phyloP scores from a whole-genome alignment of 2,888 invertebrate species.

The Phymatocera aterrima region DNA sequence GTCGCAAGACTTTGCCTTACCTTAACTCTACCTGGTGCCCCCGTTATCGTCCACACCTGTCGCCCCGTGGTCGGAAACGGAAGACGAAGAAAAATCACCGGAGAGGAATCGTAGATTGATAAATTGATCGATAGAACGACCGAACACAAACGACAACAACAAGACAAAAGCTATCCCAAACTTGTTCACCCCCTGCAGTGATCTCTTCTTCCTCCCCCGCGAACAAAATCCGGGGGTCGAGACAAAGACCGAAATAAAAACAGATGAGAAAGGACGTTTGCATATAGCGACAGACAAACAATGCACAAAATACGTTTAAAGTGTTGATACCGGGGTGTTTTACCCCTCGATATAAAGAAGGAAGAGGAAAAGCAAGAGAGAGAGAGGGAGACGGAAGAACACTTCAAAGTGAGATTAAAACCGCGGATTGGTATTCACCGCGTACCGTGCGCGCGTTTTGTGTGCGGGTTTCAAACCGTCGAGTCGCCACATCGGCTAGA shows the following conservation, averaged over 20 bases:
- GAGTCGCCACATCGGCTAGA: no score
- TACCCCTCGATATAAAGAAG: not conserved
- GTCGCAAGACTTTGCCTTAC: conserved; percentile 24
- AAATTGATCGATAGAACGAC: no score
- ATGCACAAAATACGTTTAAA: conserved; percentile 58
- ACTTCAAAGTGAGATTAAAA: no score
- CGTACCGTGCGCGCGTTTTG: not conserved
- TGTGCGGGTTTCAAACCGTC: not conserved
- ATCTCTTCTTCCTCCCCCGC: no score
- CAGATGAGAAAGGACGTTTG: not conserved
- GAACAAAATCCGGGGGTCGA: not conserved
- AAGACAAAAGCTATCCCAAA: no score
- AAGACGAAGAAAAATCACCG: not conserved
- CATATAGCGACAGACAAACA: conserved; percentile 25
- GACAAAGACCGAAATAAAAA: not conserved
- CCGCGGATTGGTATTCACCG: no score
- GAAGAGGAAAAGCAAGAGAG: not conserved
- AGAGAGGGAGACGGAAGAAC: no score
- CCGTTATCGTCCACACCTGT: not conserved
- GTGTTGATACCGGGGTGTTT: conserved; percentile 49
- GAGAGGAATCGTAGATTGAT: no score
- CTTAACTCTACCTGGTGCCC: conserved; percentile 8
- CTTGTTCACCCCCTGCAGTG: no score
- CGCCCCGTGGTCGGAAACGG: not conserved
- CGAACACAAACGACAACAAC: no score